Percentiles rank a stretch among this genome's conserved stretches.
Conservation (phyloP, 2,113 vertebrate species). For the Sialia sialis region DNA sequence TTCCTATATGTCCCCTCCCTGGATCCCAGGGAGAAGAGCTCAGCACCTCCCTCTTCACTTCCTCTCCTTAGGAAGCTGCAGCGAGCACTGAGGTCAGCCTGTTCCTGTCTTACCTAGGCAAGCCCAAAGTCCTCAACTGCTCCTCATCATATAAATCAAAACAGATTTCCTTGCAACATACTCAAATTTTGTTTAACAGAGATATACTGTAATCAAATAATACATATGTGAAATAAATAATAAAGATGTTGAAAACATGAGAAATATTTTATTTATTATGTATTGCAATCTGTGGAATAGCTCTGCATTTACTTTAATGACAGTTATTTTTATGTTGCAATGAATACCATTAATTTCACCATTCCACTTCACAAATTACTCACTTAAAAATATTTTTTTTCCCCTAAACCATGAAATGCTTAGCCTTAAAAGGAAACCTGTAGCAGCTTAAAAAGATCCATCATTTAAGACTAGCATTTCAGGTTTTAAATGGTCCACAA, state of each 20-base stretch:
- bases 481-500: background rate
- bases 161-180: background rate
- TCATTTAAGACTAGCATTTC: background rate
- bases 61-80: background rate
- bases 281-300: background rate
- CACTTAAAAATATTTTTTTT: background rate
- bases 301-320: background rate
- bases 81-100: background rate
- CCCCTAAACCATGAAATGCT: background rate
- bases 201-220: background rate
- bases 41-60: background rate
- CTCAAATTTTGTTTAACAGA: background rate
- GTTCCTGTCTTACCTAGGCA: background rate
- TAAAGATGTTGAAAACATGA: background rate
- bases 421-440: background rate
- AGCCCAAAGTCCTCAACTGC: background rate
- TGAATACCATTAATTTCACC: background rate
- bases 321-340: background rate
- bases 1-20: fast-evolving
- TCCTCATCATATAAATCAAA: background rate
- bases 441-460: background rate
- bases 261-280: background rate
- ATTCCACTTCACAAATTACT: background rate
- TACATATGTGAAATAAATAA: background rate
- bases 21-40: background rate